A percentile compares a stretch with the other conserved stretches of the same genome.
phyloP scores from a whole-genome alignment of 1,140 invertebrate genomes.

The Oedothorax gibbosus region DNA sequence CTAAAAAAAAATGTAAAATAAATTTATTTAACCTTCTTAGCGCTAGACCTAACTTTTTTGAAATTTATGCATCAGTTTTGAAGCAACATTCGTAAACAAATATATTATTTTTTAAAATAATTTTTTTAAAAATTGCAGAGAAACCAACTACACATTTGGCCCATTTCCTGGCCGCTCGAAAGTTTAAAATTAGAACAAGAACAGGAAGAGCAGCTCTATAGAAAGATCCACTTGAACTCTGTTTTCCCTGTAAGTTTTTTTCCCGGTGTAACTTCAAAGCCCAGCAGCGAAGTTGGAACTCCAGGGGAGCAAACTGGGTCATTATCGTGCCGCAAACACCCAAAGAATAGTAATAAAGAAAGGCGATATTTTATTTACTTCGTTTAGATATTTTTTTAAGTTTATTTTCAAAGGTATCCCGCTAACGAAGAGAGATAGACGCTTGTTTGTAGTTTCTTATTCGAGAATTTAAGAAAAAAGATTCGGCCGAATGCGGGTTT shows the following conservation, averaged over 20 bases:
- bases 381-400: neutral
- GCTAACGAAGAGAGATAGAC: conserved; percentile 42
- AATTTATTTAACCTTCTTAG: too few relatives aligned
- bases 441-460: conserved; percentile 7
- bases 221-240: neutral
- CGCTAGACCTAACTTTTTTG: too few relatives aligned
- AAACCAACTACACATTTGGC: too few relatives aligned
- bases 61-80: too few relatives aligned
- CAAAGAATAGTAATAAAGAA: conserved; percentile 34
- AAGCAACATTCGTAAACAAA: too few relatives aligned
- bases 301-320: conserved; percentile 20
- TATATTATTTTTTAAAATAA: too few relatives aligned
- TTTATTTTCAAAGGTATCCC: neutral
- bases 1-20: too few relatives aligned
- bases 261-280: conserved; percentile 24
- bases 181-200: neutral
- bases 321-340: conserved; percentile 53
- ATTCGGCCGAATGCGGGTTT: too few relatives aligned
- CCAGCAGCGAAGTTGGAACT: conserved; percentile 24
- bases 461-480: neutral
- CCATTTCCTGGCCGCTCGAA: too few relatives aligned
- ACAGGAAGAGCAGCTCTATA: neutral
- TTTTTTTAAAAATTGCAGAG: too few relatives aligned
- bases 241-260: conserved; percentile 13
- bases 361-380: neutral